phyloP scores from a whole-genome alignment of 53 echinoderm and acorn worm species.

The Mesocentrotus franciscanus region DNA sequence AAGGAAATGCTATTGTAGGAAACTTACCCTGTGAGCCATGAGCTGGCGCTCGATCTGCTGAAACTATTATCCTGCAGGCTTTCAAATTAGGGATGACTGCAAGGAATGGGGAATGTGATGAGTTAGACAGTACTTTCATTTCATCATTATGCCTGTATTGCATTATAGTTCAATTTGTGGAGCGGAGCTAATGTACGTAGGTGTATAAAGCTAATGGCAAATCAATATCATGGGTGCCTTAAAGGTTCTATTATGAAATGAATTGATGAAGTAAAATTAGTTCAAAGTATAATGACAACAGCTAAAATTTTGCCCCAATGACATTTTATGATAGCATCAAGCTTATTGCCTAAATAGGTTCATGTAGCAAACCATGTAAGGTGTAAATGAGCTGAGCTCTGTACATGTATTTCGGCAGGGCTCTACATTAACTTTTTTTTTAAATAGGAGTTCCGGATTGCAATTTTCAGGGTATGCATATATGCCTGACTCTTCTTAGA shows the following conservation, averaged over 20 bases:
- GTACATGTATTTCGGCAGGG: no score
- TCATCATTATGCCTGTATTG: slow-evolving; percentile 49
- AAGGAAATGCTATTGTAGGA: slow-evolving; percentile 14
- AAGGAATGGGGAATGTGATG: slow-evolving; percentile 49
- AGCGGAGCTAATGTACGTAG: slow-evolving; percentile 21
- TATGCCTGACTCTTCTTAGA: no score
- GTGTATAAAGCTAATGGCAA: slow-evolving; percentile 41
- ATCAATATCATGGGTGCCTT: slow-evolving; percentile 14
- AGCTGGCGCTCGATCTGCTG: slow-evolving; percentile 55
- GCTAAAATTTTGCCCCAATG: background rate
- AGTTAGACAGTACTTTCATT: slow-evolving; percentile 33
- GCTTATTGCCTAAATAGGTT: background rate
- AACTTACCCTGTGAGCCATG: background rate
- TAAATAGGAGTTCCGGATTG: no score
- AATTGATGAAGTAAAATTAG: background rate
- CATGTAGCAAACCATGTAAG: no score
- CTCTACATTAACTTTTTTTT: no score
- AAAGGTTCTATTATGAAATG: background rate
- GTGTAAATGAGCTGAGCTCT: no score
- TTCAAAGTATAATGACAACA: background rate
- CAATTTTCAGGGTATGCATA: no score
- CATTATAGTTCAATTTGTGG: slow-evolving; percentile 43
- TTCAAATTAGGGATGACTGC: slow-evolving; percentile 65
- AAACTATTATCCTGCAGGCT: slow-evolving; percentile 6
- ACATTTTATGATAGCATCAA: background rate